Evolutionary conservation across 2,113 vertebrate species (phyloP), one percentile per base, ranked within the genome.

Genomic region (Ondatra zibethicus): DNA sequence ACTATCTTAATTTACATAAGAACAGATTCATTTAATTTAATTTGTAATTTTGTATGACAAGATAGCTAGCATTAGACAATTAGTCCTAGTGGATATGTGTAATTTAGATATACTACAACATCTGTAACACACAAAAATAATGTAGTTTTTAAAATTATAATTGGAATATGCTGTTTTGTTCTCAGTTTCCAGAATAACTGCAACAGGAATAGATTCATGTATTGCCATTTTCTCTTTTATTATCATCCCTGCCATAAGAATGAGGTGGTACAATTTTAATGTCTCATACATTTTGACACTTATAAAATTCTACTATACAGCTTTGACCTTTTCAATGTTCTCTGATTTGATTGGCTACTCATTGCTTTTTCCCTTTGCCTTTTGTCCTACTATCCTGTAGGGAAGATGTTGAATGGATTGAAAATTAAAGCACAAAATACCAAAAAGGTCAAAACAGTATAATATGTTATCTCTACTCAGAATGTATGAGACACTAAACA

Each of bases 311-410:
- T 42, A 73, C 50, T 92, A 80, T 80, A 97, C 6, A 93, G 42
- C 72, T 97, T 92, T 98, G 97, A 97, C 92, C 45, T 97, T 98
- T 96, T 88, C 94, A 95, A 1, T 92, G 77, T 95, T 96, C 93
- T 92, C 0, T 95, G 42, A 93, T 82, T 92, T 70, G 75, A 66
- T 31, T 94, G 92, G 92, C 85, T 94, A 45, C 10, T 96, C 45
- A 90, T 3, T 89, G 19, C 39, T 75, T 93, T 75, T 82, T 63
- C 0, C 39, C 45, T 76, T 96, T 96, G 1, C 81, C 96, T 95
- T n/a, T 55, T 96, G 14, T 96, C 39, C 68, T 70, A 42, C 29
- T 97, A 95, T 90, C 4, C 91, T 97, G 31, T 42, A 86, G 70
- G 25, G 90, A 98, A 97, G 93, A 42, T 47, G 72, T 0, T n/a